Conservation (phyloP, 2,113 vertebrate genomes). For the Sminthopsis crassicaudata region DNA sequence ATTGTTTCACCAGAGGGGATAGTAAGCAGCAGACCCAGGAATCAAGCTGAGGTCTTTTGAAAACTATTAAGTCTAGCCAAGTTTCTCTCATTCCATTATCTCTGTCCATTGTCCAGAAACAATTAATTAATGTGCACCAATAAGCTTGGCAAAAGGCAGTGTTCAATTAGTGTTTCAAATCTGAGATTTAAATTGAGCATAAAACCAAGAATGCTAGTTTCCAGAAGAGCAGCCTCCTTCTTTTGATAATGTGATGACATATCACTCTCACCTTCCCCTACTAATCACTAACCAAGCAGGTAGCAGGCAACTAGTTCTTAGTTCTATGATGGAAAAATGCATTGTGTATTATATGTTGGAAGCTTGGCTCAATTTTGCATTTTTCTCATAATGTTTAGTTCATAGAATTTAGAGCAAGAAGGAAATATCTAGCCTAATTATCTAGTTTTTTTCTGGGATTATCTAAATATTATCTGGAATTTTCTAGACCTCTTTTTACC, state of each 20-base stretch:
- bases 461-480: not conserved
- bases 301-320: not conserved
- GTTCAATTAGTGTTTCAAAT: not conserved
- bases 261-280: not conserved
- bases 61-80: not conserved
- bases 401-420: not conserved
- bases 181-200: not conserved
- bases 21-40: not conserved
- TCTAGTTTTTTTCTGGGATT: not conserved
- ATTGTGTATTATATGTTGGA: not conserved
- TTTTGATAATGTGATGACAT: not conserved
- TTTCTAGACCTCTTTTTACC: not conserved
- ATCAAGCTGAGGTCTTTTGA: not conserved
- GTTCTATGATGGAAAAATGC: not conserved
- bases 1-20: not conserved
- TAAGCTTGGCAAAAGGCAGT: not conserved
- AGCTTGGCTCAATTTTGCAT: not conserved
- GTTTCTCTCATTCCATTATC: not conserved
- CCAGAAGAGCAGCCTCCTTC: not conserved
- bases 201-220: not conserved
- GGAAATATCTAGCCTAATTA: not conserved
- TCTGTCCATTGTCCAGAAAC: not conserved
- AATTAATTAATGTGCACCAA: not conserved
- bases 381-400: not conserved
- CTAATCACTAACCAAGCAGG: not conserved